Conservation (phyloP, 2,797 vertebrate genomes). For the Pseudotriccus pelzelni region DNA sequence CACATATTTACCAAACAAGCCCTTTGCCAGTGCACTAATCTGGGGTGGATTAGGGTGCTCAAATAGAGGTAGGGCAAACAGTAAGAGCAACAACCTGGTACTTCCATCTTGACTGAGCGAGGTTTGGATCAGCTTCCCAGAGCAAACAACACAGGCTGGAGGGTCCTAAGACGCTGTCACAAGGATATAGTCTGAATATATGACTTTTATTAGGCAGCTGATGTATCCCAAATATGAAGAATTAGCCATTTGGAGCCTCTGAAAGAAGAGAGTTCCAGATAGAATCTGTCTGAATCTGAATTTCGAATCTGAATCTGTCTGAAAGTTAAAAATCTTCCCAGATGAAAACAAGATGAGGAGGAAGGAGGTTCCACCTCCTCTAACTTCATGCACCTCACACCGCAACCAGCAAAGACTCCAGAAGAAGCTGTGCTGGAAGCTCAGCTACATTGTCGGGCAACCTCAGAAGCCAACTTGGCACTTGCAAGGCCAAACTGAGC, state of each 20-base stretch:
- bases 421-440: neutral
- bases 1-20: neutral
- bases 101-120: neutral
- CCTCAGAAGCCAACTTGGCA: neutral
- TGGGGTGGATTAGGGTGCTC: neutral
- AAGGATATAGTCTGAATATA: neutral
- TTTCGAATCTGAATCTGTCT: neutral
- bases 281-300: no score
- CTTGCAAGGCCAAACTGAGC: neutral
- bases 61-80: neutral
- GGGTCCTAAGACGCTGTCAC: neutral
- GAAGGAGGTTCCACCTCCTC: neutral
- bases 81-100: neutral
- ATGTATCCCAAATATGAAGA: neutral
- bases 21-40: neutral
- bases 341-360: neutral
- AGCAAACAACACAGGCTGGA: neutral
- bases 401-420: neutral
- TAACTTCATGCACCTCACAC: neutral
- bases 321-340: neutral
- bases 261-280: neutral
- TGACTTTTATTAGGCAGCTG: neutral
- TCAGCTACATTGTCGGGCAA: neutral
- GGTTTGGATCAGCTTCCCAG: neutral
- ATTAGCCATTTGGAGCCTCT: neutral